Evolutionary conservation across 2,888 invertebrate genomes (phyloP), one percentile per base, ranked within the genome.

Genomic region (Pyrrhia umbra): DNA sequence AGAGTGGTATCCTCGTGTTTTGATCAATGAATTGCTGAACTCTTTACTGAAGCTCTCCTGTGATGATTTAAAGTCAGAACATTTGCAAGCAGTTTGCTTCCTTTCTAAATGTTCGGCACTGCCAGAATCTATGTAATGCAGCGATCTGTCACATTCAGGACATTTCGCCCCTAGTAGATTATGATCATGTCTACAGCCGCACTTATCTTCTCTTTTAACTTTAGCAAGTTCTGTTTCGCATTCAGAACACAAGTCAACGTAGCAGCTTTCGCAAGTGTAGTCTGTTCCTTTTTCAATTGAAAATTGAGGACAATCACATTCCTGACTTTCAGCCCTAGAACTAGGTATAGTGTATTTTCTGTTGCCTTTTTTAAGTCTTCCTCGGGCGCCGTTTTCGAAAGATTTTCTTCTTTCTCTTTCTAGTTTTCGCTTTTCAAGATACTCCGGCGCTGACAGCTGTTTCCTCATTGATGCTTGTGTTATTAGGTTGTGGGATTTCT

Each of bases 381-480:
- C 95, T 80, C 96, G 89, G 43, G 95, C 88, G 46, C 96, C 96
- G 52, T 95, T 96, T 85, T 96, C 96, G 55, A 93, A 95, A 1
- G 96, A 96, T 84, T 96, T 96, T 75, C 96, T 90, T 81, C 97
- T 95, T 52, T 97, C 96, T 50, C 96, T 94, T 79, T 97, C 97
- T 56, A 97, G 95, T 86, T 98, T 97, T 25, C 98, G 95, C 76
- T 97, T 97, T 87, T 99, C 98, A 65, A 98, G 94, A 89, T 99
- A 99, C 79, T 98, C 98, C 0, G 98, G 98, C 0, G 98, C 98
- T 23, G 97, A 97, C 56, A 97, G 95, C 80, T 97, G 97, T 80
- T 97, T 97, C 69, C 97, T 96, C 85, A 97, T 96, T 1, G 96
- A 95, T 2, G 95, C 95, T 89, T 95, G 95, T 0, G 95, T 95